Conservation (phyloP, 2,797 vertebrate genomes). For the Prunella strophiata region DNA sequence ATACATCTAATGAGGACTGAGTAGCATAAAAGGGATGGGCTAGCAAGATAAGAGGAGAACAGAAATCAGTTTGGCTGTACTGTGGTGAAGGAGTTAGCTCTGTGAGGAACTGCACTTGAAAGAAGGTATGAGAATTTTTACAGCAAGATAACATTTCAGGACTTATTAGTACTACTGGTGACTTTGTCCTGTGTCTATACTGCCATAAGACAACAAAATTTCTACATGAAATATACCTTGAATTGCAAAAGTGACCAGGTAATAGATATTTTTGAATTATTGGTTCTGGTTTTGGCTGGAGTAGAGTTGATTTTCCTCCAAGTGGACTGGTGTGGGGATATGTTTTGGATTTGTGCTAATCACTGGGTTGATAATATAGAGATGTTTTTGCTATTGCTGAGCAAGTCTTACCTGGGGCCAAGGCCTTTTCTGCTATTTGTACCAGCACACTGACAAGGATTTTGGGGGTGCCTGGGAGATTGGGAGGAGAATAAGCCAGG, state of each 20-base stretch:
- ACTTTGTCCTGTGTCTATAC: too few species aligned
- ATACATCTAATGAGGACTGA: too few species aligned
- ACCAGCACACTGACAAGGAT: background rate
- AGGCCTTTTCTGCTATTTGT: background rate
- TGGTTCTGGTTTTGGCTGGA: background rate
- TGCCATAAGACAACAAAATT: background rate
- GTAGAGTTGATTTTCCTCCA: background rate
- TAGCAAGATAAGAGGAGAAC: too few species aligned
- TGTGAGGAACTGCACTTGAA: too few species aligned
- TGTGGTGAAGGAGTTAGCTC: too few species aligned
- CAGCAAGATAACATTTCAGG: too few species aligned
- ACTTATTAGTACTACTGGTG: too few species aligned
- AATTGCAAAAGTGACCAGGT: background rate
- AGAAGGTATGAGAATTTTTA: too few species aligned
- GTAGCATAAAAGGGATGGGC: too few species aligned
- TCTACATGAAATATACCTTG: background rate
- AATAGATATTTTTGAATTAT: background rate
- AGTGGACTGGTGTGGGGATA: too few species aligned
- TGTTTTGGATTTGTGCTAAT: background rate
- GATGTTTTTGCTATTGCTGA: background rate
- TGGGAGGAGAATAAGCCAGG: background rate
- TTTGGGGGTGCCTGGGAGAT: rapidly evolving
- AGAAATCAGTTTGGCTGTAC: too few species aligned
- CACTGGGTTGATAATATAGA: rapidly evolving
- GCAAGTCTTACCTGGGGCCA: background rate